Percentiles rank a stretch among this genome's conserved stretches.
phyloP scores from a whole-genome alignment of 2,888 invertebrate species.

The Hypolimnas misippus region DNA sequence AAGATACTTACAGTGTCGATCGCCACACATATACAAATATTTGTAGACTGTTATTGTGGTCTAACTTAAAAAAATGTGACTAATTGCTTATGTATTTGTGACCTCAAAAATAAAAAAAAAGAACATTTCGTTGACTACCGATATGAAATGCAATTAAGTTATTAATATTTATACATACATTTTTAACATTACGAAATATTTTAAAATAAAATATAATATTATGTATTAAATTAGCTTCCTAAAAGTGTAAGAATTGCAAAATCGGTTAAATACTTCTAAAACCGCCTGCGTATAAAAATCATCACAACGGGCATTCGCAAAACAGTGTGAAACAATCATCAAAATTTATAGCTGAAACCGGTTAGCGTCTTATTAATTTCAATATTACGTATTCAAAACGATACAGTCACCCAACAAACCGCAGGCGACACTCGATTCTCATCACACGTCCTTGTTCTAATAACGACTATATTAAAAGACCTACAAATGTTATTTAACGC shows the following conservation, averaged over 20 bases:
- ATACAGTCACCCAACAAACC: conserved; percentile 31
- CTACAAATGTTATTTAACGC: conserved; percentile 36
- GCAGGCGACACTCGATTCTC: conserved; percentile 29
- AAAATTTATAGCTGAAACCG: conserved; percentile 2
- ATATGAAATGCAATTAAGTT: neutral
- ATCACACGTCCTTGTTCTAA: conserved; percentile 33
- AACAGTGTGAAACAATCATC: conserved; percentile 2
- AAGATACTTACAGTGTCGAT: neutral
- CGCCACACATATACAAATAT: neutral
- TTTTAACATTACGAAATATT: neutral
- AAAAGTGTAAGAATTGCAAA: neutral
- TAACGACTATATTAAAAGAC: conserved; percentile 23
- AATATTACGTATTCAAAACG: conserved; percentile 28
- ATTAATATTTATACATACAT: neutral
- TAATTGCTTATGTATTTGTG: neutral
- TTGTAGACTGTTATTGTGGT: neutral
- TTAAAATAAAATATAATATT: neutral
- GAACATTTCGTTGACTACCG: neutral
- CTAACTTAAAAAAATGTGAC: neutral
- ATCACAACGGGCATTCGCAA: neutral
- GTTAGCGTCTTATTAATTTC: conserved; percentile 13
- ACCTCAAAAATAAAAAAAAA: neutral
- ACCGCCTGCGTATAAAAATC: neutral
- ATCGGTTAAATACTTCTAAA: neutral
- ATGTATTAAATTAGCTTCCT: neutral